These are phyloP conservation scores for Ophonus ardosiacus DNA, from an alignment of 2,888 invertebrate genomes.

Conservation along the genomic window DNA sequence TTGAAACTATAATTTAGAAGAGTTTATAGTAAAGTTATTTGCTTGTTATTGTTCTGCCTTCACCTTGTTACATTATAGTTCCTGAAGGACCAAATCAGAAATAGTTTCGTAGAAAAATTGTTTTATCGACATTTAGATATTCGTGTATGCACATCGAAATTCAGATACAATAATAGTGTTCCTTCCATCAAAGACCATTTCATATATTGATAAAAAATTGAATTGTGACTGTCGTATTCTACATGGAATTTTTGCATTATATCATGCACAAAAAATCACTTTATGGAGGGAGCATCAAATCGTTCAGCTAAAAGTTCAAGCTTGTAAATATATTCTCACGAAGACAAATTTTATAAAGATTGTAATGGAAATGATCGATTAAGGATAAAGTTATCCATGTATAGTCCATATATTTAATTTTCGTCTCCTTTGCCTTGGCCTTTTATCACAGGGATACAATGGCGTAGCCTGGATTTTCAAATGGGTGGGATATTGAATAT, in stretches of 20 bases:
- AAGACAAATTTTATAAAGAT: slow-evolving; percentile 27
- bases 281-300: slow-evolving; percentile 2
- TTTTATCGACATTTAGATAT: too few species aligned
- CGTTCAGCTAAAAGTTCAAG: slow-evolving; percentile 25
- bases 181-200: too few species aligned
- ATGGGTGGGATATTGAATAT: too few species aligned
- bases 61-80: too few species aligned
- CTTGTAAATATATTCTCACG: slow-evolving; percentile 19
- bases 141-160: too few species aligned
- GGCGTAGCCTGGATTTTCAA: too few species aligned
- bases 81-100: too few species aligned
- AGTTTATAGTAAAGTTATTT: too few species aligned
- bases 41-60: too few species aligned
- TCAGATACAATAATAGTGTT: too few species aligned
- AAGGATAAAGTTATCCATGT: slow-evolving; percentile 24
- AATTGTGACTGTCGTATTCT: neutral
- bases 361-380: slow-evolving; percentile 30
- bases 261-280: slow-evolving; percentile 21
- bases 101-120: too few species aligned
- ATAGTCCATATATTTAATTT: slow-evolving; percentile 28
- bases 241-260: neutral
- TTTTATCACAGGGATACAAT: neutral
- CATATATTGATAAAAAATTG: neutral
- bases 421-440: slow-evolving; percentile 10
- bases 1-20: too few species aligned